phyloP scores from a whole-genome alignment of 53 echinoderm and acorn worm species.

The Apostichopus leukothele region DNA sequence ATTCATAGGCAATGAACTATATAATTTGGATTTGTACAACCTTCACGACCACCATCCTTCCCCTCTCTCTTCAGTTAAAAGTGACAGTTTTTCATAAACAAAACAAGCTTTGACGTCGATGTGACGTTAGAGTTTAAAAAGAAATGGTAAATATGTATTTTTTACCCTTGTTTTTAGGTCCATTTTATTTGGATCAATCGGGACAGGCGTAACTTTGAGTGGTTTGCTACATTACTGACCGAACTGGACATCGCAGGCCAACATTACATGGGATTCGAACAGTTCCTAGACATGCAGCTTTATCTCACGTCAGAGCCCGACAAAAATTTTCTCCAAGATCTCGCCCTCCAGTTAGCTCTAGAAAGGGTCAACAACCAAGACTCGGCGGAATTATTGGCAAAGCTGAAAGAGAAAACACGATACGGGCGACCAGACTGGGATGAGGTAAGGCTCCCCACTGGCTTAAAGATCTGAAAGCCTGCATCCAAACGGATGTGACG shows the following conservation, averaged over 20 bases:
- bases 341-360: conserved; percentile 55
- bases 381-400: conserved; percentile 52
- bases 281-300: conserved; percentile 52
- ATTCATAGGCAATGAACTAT: too few relatives aligned
- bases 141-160: too few relatives aligned
- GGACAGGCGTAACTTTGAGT: conserved; percentile 54
- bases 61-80: too few relatives aligned
- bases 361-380: conserved; percentile 47
- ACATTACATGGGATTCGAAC: conserved; percentile 37
- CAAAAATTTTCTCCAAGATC: conserved; percentile 26
- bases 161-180: conserved; percentile 29
- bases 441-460: conserved; percentile 21
- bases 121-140: too few relatives aligned
- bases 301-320: conserved; percentile 57
- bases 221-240: conserved; percentile 56
- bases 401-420: conserved; percentile 52
- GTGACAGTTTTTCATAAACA: too few relatives aligned
- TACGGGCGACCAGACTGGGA: conserved; percentile 64
- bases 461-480: too few relatives aligned
- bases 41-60: too few relatives aligned
- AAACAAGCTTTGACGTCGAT: too few relatives aligned
- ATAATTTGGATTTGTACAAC: too few relatives aligned
- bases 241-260: conserved; percentile 50
- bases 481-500: too few relatives aligned
- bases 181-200: conserved; percentile 64